Evolutionary conservation across 64 coral and sea anemone species (phyloP).

Genomic region (Stichodactyla helianthus): DNA sequence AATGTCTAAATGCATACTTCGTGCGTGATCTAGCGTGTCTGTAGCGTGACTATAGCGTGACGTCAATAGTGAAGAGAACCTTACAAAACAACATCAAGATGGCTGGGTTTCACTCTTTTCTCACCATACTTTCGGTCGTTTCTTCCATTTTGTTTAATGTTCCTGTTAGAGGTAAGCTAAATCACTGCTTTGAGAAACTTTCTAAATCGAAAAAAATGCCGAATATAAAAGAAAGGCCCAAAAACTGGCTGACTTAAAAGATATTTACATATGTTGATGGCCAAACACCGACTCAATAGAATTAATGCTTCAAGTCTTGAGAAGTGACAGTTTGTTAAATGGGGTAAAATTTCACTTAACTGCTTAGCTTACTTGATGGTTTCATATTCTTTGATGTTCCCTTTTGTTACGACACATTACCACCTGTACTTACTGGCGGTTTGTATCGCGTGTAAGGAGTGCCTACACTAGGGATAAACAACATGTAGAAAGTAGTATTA

Average conservation of each 20-base stretch:
- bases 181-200: background rate
- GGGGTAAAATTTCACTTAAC: background rate
- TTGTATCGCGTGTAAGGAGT: background rate
- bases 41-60: background rate
- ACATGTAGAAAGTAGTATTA: background rate
- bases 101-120: background rate
- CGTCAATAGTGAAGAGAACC: background rate
- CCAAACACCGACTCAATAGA: background rate
- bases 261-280: background rate
- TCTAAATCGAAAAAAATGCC: background rate
- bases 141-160: background rate
- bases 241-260: background rate
- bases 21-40: background rate
- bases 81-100: background rate
- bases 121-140: background rate
- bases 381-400: background rate
- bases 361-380: background rate
- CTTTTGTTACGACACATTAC: background rate
- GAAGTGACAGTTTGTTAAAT: background rate
- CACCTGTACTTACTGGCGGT: background rate
- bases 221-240: background rate
- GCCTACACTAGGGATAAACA: background rate
- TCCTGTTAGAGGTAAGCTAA: background rate
- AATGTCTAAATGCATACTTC: background rate
- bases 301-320: background rate